Conservation (phyloP, 2,113 vertebrate species). For the Chinchilla lanigera region DNA sequence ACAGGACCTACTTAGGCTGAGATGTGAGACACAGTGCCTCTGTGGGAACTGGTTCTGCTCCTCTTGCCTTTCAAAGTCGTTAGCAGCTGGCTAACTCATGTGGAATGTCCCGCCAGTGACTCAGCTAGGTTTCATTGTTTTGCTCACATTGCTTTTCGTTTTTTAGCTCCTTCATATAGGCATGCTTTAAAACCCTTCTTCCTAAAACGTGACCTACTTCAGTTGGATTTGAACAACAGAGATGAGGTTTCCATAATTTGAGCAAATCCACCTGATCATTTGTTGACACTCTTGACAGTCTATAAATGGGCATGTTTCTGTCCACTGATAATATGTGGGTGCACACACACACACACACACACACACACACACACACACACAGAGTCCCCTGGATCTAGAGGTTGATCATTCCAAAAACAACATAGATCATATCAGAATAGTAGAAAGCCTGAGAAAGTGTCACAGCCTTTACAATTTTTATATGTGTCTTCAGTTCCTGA, state of each 20-base stretch:
- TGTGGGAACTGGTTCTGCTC: neutral
- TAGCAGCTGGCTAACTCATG: neutral
- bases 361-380: neutral
- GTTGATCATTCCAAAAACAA: neutral
- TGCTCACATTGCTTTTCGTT: constrained; percentile 25
- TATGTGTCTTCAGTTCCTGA: neutral
- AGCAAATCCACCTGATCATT: neutral
- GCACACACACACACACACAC: neutral
- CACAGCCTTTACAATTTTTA: neutral
- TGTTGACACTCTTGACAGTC: neutral
- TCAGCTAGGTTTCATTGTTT: constrained; percentile 31
- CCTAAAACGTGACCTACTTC: neutral
- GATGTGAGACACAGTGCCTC: neutral
- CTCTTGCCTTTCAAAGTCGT: constrained; percentile 34
- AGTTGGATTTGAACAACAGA: neutral
- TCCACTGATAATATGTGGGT: no score
- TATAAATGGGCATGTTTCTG: neutral
- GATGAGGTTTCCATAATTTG: neutral
- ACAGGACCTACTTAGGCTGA: neutral
- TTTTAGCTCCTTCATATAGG: neutral
- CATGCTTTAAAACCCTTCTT: neutral
- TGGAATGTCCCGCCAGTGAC: neutral
- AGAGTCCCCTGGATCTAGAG: neutral
- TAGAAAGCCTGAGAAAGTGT: neutral
- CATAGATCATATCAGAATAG: neutral